Base-by-base conservation (phyloP, 2,113 vertebrate genomes). In the Gymnorhina tibicen region DNA sequence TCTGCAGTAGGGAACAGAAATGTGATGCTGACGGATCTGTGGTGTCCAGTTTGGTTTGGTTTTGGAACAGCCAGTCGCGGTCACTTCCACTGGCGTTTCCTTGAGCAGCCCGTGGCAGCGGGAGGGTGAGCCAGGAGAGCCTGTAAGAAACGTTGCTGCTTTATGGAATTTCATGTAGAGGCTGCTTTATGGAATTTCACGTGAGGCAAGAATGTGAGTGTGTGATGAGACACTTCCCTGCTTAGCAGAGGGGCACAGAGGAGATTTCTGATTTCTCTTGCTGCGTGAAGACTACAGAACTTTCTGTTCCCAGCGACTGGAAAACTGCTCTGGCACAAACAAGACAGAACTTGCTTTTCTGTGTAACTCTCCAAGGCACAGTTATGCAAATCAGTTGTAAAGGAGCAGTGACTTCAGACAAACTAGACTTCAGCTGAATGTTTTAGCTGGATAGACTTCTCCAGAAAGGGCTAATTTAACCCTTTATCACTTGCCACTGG, bases 311-410 rank as follows among this genome's bases (percentile, higher is more conserved):
- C 94, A 75, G 80, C 20, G 10, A 63, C 72, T 93, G 96, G 93
- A 95, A 89, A 91, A 70, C 92, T 85, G 68, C 91, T 96, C 74
- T 81, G 94, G 86, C 68, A 39, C 49, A 56, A 93, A 91, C 96
- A 93, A 93, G 96, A 91, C 93, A 74, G 64, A 70, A 95, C 96
- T 93, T 81, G 96, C 64, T 20, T 81, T 91, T 59, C 89, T 91
- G 89, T 26, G 0, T 47, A 88, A 91, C 55, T 95, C 95, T 96
- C 76, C 80, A 64, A 95, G 91, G 94, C 96, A 91, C 86, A 77
- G 91, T 89, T 93, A 95, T 96, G 96, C 91, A 96, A 95, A 97
- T 95, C 27, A 14, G 64, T 35, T 78, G 80, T 78, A 53, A 73
- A 84, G 89, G 3, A 95, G 95, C 89, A 92, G 80, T 74, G 83